A percentile compares a stretch with the other conserved stretches of the same genome.
Conservation (phyloP, 2,113 vertebrate species). For the Vidua macroura region DNA sequence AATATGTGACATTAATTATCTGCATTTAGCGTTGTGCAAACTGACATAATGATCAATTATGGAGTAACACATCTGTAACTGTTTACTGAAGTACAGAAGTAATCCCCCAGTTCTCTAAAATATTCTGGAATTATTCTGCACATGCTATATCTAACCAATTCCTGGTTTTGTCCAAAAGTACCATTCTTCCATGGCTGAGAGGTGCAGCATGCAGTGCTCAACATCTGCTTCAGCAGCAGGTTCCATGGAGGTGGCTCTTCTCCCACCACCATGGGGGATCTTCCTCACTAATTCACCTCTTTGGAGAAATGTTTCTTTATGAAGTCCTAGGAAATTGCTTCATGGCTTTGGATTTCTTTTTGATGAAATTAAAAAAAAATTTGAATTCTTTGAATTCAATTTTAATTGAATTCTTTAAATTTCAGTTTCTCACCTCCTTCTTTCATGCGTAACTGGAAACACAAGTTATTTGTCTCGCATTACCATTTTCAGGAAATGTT, state of each 20-base stretch:
- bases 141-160: not conserved
- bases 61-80: not conserved
- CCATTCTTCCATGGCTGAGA: not conserved
- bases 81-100: not conserved
- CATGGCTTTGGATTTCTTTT: not conserved
- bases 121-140: not conserved
- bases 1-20: not conserved
- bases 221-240: not conserved
- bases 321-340: not conserved
- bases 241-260: not conserved
- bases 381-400: not conserved
- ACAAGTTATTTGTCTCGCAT: not conserved
- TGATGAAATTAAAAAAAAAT: not conserved
- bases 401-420: not conserved
- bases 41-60: not conserved
- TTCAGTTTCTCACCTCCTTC: not conserved
- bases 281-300: not conserved
- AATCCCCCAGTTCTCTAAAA: not conserved
- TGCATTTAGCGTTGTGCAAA: not conserved
- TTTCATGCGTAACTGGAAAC: not conserved
- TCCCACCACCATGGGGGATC: accelerated
- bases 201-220: not conserved
- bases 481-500: not conserved
- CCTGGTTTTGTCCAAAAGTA: not conserved
- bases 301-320: not conserved